Evolutionary conservation across 2,113 vertebrate genomes (phyloP).

Genomic region (Tauraco erythrolophus): DNA sequence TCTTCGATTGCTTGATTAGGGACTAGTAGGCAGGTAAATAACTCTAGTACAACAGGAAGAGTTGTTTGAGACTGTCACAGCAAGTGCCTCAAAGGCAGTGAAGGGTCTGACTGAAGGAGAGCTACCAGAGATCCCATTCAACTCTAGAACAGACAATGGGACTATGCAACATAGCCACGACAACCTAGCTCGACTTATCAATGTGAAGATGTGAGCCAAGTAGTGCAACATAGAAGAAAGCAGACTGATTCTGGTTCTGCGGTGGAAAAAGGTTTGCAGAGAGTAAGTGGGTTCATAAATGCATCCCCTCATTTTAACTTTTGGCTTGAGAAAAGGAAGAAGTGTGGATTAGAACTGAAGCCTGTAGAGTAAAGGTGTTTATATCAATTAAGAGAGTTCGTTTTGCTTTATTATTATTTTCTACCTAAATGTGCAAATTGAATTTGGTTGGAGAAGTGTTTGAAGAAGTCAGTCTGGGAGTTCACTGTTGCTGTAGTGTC

Average conservation of each 20-base stretch:
- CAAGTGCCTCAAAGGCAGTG: not conserved
- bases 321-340: not conserved
- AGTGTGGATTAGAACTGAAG: not conserved
- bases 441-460: not conserved
- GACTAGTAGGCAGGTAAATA: not conserved
- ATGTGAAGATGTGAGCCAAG: fast-evolving
- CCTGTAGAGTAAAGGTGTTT: not conserved
- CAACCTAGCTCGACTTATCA: not conserved
- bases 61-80: not conserved
- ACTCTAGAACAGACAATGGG: fast-evolving
- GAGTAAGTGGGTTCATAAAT: not conserved
- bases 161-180: not conserved
- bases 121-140: not conserved
- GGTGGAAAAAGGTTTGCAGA: not conserved
- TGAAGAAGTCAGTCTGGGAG: not conserved
- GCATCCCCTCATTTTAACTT: not conserved
- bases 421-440: not conserved
- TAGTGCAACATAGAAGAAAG: not conserved
- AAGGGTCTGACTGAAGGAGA: not conserved
- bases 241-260: not conserved
- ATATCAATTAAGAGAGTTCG: not conserved
- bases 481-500: not conserved
- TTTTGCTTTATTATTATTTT: not conserved
- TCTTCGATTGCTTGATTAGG: not conserved
- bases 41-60: not conserved